These are phyloP conservation scores for Agelas oroides DNA, from an alignment of 37 sponge, comb jelly and placozoan genomes.

Conservation along the genomic window DNA sequence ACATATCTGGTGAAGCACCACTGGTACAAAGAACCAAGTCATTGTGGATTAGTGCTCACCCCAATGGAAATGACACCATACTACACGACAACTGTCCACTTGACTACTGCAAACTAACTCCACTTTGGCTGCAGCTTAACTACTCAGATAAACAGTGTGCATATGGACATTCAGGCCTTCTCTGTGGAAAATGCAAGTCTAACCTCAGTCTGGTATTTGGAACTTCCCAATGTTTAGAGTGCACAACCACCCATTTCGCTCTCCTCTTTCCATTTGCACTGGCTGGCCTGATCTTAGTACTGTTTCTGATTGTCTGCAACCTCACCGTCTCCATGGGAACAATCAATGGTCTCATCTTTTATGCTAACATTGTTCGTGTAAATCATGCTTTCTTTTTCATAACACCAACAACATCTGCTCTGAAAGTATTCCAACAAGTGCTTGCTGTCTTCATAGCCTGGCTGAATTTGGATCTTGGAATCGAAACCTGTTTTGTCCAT, in stretches of 20 bases:
- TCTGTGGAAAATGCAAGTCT: too few species aligned
- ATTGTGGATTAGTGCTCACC: too few species aligned
- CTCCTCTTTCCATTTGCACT: too few species aligned
- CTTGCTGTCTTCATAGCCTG: slow-evolving; percentile 23
- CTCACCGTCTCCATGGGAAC: too few species aligned
- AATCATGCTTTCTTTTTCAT: background rate
- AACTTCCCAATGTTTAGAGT: background rate
- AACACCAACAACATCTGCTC: background rate
- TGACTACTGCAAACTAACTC: background rate
- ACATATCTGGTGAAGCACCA: too few species aligned
- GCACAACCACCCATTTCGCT: background rate
- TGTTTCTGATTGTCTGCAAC: too few species aligned
- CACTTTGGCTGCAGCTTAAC: background rate
- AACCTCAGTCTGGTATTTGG: background rate
- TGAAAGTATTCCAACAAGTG: background rate
- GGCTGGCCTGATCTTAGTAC: too few species aligned
- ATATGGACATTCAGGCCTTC: background rate
- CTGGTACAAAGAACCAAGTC: too few species aligned
- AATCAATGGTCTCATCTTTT: too few species aligned
- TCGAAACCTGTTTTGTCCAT: slow-evolving; percentile 39
- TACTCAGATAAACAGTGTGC: background rate
- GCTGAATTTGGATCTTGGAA: slow-evolving; percentile 40
- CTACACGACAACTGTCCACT: background rate
- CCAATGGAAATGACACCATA: background rate
- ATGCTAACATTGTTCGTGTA: too few species aligned